phyloP scores from a whole-genome alignment of 2,113 vertebrate genomes.

The Raja brachyura region DNA sequence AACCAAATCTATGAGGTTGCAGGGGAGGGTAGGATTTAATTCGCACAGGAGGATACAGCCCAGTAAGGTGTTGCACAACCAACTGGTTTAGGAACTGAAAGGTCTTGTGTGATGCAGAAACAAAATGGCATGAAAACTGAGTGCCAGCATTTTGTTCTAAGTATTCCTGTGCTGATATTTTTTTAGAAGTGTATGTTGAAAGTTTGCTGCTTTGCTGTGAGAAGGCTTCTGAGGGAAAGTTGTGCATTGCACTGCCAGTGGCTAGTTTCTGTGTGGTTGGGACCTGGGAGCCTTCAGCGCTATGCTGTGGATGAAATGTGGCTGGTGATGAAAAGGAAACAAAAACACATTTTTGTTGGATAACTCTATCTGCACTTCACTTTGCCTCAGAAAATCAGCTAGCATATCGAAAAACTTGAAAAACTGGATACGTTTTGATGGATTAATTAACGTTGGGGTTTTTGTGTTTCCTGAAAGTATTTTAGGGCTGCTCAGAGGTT shows the following conservation, averaged over 20 bases:
- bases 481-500: too few species aligned
- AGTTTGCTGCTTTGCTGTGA: neutral
- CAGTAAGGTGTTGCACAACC: neutral
- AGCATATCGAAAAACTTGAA: neutral
- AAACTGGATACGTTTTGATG: too few species aligned
- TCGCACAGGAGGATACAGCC: neutral
- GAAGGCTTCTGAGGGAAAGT: neutral
- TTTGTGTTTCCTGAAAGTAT: too few species aligned
- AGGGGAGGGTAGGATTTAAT: neutral
- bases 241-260: neutral
- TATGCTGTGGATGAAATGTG: neutral
- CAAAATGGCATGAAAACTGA: neutral
- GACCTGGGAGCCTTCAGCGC: neutral
- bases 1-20: neutral
- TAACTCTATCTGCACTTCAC: too few species aligned
- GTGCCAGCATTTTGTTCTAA: slow-evolving; percentile 9
- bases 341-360: neutral
- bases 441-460: too few species aligned
- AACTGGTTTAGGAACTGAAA: neutral
- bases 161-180: neutral
- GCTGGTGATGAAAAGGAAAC: too few species aligned
- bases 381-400: neutral
- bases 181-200: neutral
- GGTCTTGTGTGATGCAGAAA: neutral
- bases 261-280: neutral